phyloP scores from a whole-genome alignment of 2,797 vertebrate species.

The Megaceryle alcyon region DNA sequence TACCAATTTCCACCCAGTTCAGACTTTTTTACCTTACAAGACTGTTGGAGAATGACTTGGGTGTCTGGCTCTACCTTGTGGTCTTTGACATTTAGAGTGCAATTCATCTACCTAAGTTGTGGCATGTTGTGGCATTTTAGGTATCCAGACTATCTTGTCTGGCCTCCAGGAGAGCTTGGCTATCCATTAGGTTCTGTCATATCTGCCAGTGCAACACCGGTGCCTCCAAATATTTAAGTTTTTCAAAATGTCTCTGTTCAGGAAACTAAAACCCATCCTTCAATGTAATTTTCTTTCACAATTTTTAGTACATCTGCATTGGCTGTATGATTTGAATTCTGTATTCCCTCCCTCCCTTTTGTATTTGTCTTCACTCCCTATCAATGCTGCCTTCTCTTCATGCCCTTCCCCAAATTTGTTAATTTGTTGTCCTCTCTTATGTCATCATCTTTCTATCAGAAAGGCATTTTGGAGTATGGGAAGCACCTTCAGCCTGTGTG shows the following conservation, averaged over 20 bases:
- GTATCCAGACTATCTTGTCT: neutral
- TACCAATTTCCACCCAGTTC: neutral
- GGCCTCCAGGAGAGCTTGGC: neutral
- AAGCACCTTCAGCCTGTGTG: neutral
- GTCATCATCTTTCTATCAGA: neutral
- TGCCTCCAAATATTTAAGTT: neutral
- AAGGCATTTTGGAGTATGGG: neutral
- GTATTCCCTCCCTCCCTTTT: neutral
- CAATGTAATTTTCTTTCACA: neutral
- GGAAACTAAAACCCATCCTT: neutral
- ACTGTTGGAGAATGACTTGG: neutral
- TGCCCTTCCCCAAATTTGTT: neutral
- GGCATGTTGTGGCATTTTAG: neutral
- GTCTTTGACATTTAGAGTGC: neutral
- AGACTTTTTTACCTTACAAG: neutral
- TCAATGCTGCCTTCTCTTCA: neutral
- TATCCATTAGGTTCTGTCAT: neutral
- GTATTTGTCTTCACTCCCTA: neutral
- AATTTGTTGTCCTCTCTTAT: neutral
- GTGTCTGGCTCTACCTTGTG: neutral
- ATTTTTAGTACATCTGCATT: neutral
- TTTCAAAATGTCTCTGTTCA: neutral
- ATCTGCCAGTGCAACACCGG: neutral
- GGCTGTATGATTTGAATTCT: neutral
- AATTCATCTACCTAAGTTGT: neutral